Evolutionary conservation across 92 coral and sea anemone species (phyloP).

Genomic region (Muricea muricata): DNA sequence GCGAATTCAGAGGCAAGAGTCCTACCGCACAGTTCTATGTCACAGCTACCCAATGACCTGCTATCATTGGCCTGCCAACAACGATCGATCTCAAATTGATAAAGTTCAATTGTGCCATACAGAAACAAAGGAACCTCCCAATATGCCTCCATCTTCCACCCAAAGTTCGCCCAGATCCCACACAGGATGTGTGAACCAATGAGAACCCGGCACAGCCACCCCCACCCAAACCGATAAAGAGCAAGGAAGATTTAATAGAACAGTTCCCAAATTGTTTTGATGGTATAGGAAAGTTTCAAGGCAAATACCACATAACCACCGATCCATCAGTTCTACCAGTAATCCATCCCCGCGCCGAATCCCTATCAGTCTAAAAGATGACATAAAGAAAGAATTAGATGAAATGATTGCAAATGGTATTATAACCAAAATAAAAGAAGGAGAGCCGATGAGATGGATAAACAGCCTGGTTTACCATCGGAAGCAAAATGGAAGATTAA

Average conservation of each 20-base stretch:
- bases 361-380: conserved; percentile 58
- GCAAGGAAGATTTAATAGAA: conserved; percentile 33
- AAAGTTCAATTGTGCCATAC: conserved; percentile 20
- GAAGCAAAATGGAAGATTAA: conserved; percentile 52
- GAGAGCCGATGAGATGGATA: conserved; percentile 51
- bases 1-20: conserved; percentile 4
- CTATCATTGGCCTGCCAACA: conserved; percentile 60
- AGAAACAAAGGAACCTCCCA: not conserved
- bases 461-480: conserved; percentile 56
- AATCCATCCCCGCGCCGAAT: conserved; percentile 58
- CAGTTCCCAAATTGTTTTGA: conserved; percentile 58
- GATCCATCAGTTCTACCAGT: conserved; percentile 55
- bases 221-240: conserved; percentile 25
- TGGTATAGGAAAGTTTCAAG: conserved; percentile 67
- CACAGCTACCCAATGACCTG: conserved; percentile 55
- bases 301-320: conserved; percentile 67
- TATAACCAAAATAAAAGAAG: conserved; percentile 51
- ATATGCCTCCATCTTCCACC: not conserved
- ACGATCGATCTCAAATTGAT: conserved; percentile 40
- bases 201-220: not conserved
- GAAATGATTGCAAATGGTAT: conserved; percentile 24
- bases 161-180: too few species aligned
- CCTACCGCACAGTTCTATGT: conserved; percentile 52
- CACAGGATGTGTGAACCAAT: not conserved
- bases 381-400: conserved; percentile 46